phyloP scores from a whole-genome alignment of 2,113 vertebrate genomes.

The Chitala chitala region DNA sequence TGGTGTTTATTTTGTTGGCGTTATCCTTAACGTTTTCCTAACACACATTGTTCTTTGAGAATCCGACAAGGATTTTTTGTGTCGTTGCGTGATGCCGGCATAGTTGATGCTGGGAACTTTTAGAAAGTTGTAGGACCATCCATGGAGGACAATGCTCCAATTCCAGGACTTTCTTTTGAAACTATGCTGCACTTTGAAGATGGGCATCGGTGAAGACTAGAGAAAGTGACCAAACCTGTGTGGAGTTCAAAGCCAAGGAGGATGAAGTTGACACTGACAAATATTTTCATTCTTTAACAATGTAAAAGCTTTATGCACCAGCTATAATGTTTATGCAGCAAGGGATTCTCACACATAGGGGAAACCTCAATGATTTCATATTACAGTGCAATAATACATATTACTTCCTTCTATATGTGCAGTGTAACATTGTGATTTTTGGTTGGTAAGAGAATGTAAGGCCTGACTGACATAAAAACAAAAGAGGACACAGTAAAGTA shows the following conservation, averaged over 20 bases:
- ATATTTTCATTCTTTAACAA: constrained; percentile 3
- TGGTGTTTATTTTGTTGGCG: background rate
- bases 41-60: background rate
- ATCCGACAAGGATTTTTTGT: background rate
- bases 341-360: background rate
- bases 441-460: constrained; percentile 49
- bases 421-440: constrained; percentile 29
- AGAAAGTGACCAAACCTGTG: background rate
- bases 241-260: background rate
- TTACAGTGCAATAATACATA: constrained; percentile 50
- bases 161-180: background rate
- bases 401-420: constrained; percentile 31
- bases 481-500: background rate
- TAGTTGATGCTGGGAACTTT: background rate
- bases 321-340: background rate
- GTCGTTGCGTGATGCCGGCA: background rate
- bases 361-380: constrained; percentile 32
- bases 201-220: background rate
- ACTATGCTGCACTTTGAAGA: constrained; percentile 10
- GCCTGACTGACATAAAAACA: constrained; percentile 31
- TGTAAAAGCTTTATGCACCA: constrained; percentile 14
- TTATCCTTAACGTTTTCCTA: background rate
- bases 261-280: background rate
- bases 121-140: background rate
- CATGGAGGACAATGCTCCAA: background rate